phyloP scores from a whole-genome alignment of 2,113 vertebrate genomes.

The Phyllostomus hastatus region DNA sequence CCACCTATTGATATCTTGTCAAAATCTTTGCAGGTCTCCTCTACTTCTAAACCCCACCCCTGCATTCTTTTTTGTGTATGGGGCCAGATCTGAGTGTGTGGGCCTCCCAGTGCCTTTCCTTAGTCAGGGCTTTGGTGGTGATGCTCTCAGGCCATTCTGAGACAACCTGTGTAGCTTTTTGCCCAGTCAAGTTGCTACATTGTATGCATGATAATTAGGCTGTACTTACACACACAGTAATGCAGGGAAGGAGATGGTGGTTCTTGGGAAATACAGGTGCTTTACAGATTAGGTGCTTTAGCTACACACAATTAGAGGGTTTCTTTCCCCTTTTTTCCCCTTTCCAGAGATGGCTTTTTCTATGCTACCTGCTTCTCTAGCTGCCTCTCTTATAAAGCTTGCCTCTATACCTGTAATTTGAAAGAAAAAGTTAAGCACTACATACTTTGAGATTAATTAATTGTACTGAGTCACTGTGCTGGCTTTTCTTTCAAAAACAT shows the following conservation, averaged over 20 bases:
- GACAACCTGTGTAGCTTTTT: background rate
- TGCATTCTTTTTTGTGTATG: rapidly evolving
- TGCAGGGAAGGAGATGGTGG: background rate
- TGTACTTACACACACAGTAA: background rate
- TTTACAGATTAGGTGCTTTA: background rate
- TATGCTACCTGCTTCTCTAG: background rate
- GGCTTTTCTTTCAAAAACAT: too few relatives aligned
- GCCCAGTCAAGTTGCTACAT: background rate
- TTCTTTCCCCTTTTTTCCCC: background rate
- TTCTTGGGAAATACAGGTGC: background rate
- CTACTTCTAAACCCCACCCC: background rate
- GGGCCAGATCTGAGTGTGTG: background rate
- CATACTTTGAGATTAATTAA: background rate
- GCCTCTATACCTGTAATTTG: background rate
- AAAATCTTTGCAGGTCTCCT: background rate
- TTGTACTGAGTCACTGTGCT: background rate
- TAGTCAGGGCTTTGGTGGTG: background rate
- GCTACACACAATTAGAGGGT: background rate
- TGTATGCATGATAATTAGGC: background rate
- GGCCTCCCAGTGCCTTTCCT: background rate
- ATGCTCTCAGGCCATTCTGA: background rate
- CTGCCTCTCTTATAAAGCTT: background rate
- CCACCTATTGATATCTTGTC: background rate
- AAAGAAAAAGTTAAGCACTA: background rate
- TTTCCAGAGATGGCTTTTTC: background rate